Percentiles rank a stretch among this genome's conserved stretches.
These are phyloP conservation scores for Drosophila conformis DNA, from an alignment of 2,888 invertebrate genomes.

Conservation along the genomic window DNA sequence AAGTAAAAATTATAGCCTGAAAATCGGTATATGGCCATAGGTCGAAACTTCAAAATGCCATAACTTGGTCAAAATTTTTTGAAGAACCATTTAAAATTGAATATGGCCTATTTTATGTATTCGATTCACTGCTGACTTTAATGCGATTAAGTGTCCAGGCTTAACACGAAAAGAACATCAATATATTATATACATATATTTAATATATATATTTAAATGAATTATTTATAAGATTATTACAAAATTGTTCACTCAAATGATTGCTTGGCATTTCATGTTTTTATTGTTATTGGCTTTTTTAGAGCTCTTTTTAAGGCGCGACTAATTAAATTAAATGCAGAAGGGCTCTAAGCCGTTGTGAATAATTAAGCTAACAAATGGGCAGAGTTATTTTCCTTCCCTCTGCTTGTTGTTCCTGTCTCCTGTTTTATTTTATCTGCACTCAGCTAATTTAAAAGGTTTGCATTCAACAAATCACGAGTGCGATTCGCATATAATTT, in stretches of 20 bases:
- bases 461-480: background rate
- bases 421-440: background rate
- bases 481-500: constrained; percentile 23
- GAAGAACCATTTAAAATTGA: background rate
- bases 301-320: background rate
- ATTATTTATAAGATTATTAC: background rate
- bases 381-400: background rate
- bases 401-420: background rate
- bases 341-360: background rate
- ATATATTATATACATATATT: background rate
- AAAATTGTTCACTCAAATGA: too few species aligned
- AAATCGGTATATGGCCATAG: too few species aligned
- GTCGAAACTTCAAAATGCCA: too few species aligned
- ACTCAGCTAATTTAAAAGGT: constrained; percentile 28
- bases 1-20: too few species aligned
- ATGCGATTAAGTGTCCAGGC: background rate
- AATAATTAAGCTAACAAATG: background rate
- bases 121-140: background rate
- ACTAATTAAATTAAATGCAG: background rate
- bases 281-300: background rate
- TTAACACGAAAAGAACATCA: background rate
- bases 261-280: background rate
- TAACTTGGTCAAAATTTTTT: too few species aligned
- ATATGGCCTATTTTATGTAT: background rate
- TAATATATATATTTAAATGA: background rate